Evolutionary conservation across 2,113 vertebrate species (phyloP).

Genomic region (Semnornis frantzii): DNA sequence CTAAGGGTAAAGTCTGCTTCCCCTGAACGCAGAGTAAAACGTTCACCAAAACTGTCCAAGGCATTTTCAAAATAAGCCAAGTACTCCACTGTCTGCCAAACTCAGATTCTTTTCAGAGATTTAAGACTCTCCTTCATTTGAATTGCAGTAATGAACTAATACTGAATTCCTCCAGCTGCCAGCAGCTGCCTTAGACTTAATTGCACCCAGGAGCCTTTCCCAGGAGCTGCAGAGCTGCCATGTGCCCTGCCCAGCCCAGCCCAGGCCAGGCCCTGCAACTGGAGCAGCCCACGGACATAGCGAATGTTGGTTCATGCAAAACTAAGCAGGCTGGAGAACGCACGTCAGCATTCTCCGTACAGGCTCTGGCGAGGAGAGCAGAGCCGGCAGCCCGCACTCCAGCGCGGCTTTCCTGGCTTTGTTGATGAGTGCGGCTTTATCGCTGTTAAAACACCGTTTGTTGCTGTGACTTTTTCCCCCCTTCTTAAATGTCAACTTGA

Average conservation of each 20-base stretch:
- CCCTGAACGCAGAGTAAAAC: background rate
- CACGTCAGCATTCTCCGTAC: background rate
- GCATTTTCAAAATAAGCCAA: background rate
- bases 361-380: accelerated
- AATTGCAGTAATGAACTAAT: conserved; percentile 40
- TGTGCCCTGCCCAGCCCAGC: background rate
- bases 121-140: conserved; percentile 14
- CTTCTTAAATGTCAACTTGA: conserved; percentile 66
- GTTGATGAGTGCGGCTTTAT: background rate
- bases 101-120: conserved; percentile 12
- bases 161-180: conserved; percentile 50
- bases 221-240: background rate
- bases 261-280: background rate
- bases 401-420: background rate
- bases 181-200: conserved; percentile 45
- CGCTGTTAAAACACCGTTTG: conserved; percentile 39
- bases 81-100: background rate
- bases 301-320: background rate
- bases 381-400: background rate
- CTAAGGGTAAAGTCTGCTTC: background rate
- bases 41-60: conserved; percentile 18
- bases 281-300: background rate
- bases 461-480: background rate
- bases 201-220: background rate
- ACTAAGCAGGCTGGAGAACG: background rate